Evolutionary conservation across 1,140 invertebrate genomes (phyloP), one percentile per base, ranked within the genome.

Genomic region (Tribolium madens): DNA sequence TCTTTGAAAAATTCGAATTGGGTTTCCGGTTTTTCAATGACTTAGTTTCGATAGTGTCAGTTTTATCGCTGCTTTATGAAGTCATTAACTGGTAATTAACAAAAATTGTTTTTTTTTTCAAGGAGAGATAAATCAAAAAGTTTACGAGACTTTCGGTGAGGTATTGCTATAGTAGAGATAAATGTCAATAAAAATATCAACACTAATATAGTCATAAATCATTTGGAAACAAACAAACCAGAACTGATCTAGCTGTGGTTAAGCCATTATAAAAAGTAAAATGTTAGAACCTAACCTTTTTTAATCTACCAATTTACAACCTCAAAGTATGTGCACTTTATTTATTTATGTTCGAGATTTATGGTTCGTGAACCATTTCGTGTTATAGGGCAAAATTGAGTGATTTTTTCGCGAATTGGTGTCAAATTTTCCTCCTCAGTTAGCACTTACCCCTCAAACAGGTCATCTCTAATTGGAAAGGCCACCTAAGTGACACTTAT

Each of bases 331-430:
- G 15, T 15, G 21, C n/a, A n/a, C n/a, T n/a, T n/a, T n/a, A n/a
- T n/a, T n/a, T n/a, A n/a, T n/a, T 74, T 75, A 70, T 72, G 68
- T 64, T 70, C 50, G 15, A 17, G 69, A 60, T 78, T 78, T 78
- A 78, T 78, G 68, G 71, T 7, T 73, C 77, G 68, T 78, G 73
- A 78, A 78, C 52, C 70, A 64, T 60, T 78, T 76, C 70, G 70
- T 69, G 53, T 60, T 60, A 21, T 18, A 15, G 18, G 13, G n/a
- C 48, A 7, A 13, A 47, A 12, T 12, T 47, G 10, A 17, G 48
- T 12, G 14, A 31, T 14, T n/a, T 64, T 33, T 64, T 31, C 17
- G 26, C 7, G 10, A 12, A 17, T 73, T 52, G 50, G n/a, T 18
- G 48, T 53, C 52, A 26, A 26, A 17, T 57, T 57, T 57, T 18